Conservation (phyloP, 2,113 vertebrate species). For the Eleginops maclovinus region DNA sequence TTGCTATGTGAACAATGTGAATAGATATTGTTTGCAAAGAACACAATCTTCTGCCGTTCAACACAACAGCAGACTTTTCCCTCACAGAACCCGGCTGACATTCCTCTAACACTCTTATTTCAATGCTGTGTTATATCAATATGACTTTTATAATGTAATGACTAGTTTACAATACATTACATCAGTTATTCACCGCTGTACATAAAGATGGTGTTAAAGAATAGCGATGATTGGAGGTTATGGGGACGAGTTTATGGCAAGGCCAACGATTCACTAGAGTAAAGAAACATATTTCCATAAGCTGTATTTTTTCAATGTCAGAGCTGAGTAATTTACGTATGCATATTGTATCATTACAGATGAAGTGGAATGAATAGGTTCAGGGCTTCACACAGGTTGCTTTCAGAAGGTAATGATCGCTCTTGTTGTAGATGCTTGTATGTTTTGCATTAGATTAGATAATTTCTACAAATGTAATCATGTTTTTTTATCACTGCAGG, state of each 20-base stretch:
- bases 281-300: constrained; percentile 58
- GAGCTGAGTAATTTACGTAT: constrained; percentile 50
- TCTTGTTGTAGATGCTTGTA: constrained; percentile 51
- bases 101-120: background rate
- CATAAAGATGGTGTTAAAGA: constrained; percentile 28
- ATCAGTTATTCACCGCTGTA: constrained; percentile 30
- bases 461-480: constrained; percentile 52
- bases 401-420: constrained; percentile 20
- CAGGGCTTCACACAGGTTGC: constrained; percentile 34
- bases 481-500: constrained; percentile 45
- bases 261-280: constrained; percentile 8
- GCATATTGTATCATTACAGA: constrained; percentile 52
- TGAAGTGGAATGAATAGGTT: constrained; percentile 30
- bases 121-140: background rate
- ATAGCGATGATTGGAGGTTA: background rate
- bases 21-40: background rate
- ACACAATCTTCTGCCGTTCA: no score
- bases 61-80: background rate
- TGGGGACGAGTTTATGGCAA: constrained; percentile 3
- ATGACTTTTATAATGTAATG: background rate
- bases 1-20: background rate
- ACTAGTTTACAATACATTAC: background rate
- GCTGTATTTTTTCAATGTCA: constrained; percentile 66
- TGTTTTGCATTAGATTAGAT: constrained; percentile 52
- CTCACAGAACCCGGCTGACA: constrained; percentile 1